Evolutionary conservation across 2,797 vertebrate species (phyloP), one percentile per base, ranked within the genome.

Genomic region (Aphelocoma californica): DNA sequence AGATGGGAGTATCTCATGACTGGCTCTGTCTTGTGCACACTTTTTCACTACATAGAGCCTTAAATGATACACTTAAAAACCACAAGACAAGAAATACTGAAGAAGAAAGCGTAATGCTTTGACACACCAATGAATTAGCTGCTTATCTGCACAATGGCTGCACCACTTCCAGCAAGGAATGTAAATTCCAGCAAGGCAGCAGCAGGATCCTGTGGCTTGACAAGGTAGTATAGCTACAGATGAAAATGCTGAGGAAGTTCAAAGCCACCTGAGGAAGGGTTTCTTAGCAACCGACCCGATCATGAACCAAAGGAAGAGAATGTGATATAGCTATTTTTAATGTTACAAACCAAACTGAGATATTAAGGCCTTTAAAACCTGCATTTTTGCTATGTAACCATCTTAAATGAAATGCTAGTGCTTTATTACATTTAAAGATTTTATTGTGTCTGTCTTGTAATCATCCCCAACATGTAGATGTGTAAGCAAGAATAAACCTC

Each of bases 221-320:
- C 62, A 88, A 85, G 34, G 84, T 38, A 69, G 45, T 48, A 42
- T 4, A 89, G 73, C 54, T 83, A 14, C 32, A 61, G 71, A 92
- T 67, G 67, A 95, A 89, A 95, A 89, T 34, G 38, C 65, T 81
- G 57, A 86, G 75, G 88, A 89, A 65, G 79, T 96, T 96, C 92
- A 95, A 95, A 96, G 74, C 45, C 69, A 92, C 91, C 69, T 92
- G 75, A 91, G 86, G 54, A 91, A 89, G 65, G 69, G 92, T 95
- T 95, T 95, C 94, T 93, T 95, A 93, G 96, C 92, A 96, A 96
- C 93, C 92, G 71, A 80, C 48, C 5, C 1, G 79, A 88, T 91
- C 86, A 54, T 58, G 92, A 58, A 77, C 81, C 32, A 78, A 77
- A 87, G 81, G 42, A 92, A 75, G 56, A 70, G 72, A 94, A 62